Evolutionary conservation across 2,888 invertebrate species (phyloP), one percentile per base, ranked within the genome.

Genomic region (Rhingia rostrata): DNA sequence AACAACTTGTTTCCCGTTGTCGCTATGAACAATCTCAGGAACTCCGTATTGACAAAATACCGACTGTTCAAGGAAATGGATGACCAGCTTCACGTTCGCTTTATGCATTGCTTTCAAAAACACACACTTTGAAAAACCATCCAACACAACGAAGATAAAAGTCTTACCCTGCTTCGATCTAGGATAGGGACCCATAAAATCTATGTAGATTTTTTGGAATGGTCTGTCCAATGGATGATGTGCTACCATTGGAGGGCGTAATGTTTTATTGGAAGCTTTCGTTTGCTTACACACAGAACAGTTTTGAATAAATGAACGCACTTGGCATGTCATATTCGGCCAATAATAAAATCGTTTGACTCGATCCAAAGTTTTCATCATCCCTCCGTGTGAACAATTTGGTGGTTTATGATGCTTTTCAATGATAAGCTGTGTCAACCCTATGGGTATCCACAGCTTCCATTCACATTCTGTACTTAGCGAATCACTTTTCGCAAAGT

Each of bases 111-210:
- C 45, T 9, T 61, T 47, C 0, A 35, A 4, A 3, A 61, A 47
- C 0, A 61, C 61, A 9, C n/a, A 61, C 7, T 61, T 61, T 2
- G 61, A 47, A 45, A 61, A 45, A 6, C 9, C 9, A 9, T 63
- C 63, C 2, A 63, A 22, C 3, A 37, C 47, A 0, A 63, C 35
- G 37, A 49, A 63, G 9, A 64, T 39, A 12, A 30, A 51, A 0
- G 51, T 4, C 2, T 64, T 64, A 0, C 64, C 51, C 9, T 14
- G 9, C 39, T 51, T 51, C 4, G 37, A 39, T 3, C 64, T 41
- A 6, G 51, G 51, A 30, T 51, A 51, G 0, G 49, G 63, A 1
- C 37, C 63, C 63, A 49, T 63, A 4, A 64, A 64, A 7, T 64
- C 49, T 3, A 58, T 41, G 4, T 30, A 64, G 4, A 51, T 1